These are phyloP conservation scores for Capreolus pygargus DNA, from an alignment of 2,113 vertebrate species.

Conservation along the genomic window DNA sequence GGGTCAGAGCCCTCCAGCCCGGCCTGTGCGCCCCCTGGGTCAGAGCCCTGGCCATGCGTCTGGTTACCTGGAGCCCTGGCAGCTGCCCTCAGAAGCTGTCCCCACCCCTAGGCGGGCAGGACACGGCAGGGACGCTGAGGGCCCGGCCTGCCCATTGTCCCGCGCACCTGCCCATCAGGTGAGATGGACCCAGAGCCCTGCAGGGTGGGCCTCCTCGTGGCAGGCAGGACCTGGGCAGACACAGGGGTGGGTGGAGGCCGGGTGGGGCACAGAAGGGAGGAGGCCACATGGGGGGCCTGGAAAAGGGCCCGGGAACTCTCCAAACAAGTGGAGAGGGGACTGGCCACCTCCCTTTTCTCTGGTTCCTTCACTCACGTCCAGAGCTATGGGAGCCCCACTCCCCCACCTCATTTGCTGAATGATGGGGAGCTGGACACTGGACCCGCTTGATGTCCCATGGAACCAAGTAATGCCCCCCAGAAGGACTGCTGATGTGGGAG, in stretches of 20 bases:
- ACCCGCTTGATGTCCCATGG: background rate
- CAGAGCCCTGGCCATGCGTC: fast-evolving
- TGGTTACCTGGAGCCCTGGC: too few relatives aligned
- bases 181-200: background rate
- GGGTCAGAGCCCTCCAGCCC: fast-evolving
- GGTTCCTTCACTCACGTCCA: background rate
- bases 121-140: fast-evolving
- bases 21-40: fast-evolving
- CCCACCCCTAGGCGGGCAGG: too few relatives aligned
- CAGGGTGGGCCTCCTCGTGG: fast-evolving
- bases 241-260: fast-evolving
- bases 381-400: background rate
- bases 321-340: too few relatives aligned
- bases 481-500: fast-evolving
- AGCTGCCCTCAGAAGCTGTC: background rate
- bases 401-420: too few relatives aligned
- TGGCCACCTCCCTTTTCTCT: fast-evolving
- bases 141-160: fast-evolving
- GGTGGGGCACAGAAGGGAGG: fast-evolving
- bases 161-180: background rate
- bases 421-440: fast-evolving
- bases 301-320: background rate
- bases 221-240: background rate
- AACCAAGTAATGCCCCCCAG: background rate
- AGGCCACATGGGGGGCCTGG: fast-evolving